Evolutionary conservation across 2,113 vertebrate genomes (phyloP).

Genomic region (Brachyhypopomus occidentalis): DNA sequence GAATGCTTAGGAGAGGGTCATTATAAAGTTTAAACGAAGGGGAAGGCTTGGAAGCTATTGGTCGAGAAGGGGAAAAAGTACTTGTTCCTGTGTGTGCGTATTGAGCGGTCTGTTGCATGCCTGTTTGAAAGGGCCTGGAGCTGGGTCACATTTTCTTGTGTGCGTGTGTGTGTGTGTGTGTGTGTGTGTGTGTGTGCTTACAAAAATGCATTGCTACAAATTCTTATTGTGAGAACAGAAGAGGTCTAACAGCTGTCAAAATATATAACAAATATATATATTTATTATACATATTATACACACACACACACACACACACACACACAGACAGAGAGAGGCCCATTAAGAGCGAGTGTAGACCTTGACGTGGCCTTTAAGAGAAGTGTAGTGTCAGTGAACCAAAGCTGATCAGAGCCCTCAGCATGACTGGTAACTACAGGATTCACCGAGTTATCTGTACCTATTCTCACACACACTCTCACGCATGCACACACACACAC

Average conservation of each 20-base stretch:
- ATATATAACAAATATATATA: background rate
- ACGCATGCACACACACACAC: background rate
- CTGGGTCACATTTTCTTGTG: background rate
- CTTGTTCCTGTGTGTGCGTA: conserved; percentile 5
- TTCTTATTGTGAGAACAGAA: conserved; percentile 1
- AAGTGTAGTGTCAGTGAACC: background rate
- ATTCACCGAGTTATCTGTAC: background rate
- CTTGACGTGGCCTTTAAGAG: background rate
- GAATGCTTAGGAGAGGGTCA: background rate
- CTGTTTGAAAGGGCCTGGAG: background rate
- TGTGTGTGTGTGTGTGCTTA: background rate
- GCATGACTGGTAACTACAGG: background rate
- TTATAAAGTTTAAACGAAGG: conserved; percentile 17
- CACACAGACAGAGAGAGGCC: background rate
- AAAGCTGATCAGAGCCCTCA: background rate
- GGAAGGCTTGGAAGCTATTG: background rate
- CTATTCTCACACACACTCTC: background rate
- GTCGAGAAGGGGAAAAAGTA: background rate
- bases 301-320: no score
- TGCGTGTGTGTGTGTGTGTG: background rate
- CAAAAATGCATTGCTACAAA: background rate
- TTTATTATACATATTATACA: no score
- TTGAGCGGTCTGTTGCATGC: background rate
- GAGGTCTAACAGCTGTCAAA: background rate
- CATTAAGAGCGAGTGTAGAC: background rate